Evolutionary conservation across 2,113 vertebrate species (phyloP).

Genomic region (Equus quagga): DNA sequence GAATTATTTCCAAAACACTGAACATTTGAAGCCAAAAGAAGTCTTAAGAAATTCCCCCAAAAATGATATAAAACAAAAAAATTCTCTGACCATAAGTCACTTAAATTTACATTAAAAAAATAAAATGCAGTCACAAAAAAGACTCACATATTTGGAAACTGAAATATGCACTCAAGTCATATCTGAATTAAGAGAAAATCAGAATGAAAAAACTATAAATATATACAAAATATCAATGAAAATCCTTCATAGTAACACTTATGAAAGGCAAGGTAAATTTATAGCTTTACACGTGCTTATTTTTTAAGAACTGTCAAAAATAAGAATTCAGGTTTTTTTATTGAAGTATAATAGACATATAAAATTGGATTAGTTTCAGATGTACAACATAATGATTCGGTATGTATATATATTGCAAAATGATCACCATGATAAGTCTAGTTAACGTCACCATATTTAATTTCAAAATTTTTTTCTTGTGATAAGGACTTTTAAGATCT

Average conservation of each 20-base stretch:
- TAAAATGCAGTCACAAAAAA: background rate
- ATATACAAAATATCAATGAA: background rate
- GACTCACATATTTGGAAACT: background rate
- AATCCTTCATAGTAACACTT: background rate
- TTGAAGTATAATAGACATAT: background rate
- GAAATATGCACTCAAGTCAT: background rate
- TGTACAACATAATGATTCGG: background rate
- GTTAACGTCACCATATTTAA: background rate
- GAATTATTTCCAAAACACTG: background rate
- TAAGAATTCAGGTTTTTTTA: background rate
- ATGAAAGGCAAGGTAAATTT: background rate
- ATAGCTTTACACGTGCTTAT: background rate
- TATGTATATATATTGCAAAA: background rate
- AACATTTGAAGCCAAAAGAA: constrained; percentile 1
- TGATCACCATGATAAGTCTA: background rate
- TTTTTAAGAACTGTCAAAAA: background rate
- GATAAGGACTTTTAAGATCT: background rate
- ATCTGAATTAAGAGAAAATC: background rate
- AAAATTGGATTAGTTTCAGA: background rate
- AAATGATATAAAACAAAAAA: background rate
- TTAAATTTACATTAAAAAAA: constrained; percentile 2
- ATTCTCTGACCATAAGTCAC: background rate
- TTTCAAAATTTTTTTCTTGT: background rate
- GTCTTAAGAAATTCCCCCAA: background rate
- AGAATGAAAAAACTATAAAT: background rate